Conservation (phyloP, 2,888 invertebrate genomes). For the Chironomus tentans region DNA sequence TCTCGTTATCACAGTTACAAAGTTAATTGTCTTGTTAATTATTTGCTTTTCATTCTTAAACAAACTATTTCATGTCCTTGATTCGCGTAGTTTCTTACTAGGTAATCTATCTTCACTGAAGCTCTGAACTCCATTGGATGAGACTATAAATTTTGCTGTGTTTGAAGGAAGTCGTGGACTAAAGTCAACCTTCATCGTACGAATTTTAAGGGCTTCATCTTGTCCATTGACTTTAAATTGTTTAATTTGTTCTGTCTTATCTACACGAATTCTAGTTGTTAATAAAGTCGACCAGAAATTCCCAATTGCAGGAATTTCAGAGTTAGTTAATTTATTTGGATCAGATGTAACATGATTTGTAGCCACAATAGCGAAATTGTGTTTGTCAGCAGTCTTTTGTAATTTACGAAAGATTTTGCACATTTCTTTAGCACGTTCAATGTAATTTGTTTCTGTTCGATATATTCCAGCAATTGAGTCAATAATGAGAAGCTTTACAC, state of each 20-base stretch:
- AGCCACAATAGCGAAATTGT: slow-evolving; percentile 53
- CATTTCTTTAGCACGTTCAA: slow-evolving; percentile 48
- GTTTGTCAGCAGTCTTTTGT: slow-evolving; percentile 46
- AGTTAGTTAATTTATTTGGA: slow-evolving; percentile 22
- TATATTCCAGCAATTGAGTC: slow-evolving; percentile 69
- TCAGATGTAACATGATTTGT: slow-evolving; percentile 56
- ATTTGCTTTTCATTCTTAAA: neutral
- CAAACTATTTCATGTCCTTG: too few relatives aligned
- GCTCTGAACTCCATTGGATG: slow-evolving; percentile 39
- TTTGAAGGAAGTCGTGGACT: slow-evolving; percentile 48
- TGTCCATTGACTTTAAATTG: slow-evolving; percentile 31
- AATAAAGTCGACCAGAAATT: neutral
- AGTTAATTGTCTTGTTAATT: neutral
- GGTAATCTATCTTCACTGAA: too few relatives aligned
- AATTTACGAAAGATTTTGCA: slow-evolving; percentile 48
- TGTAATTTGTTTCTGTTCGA: slow-evolving; percentile 46
- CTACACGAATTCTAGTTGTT: neutral
- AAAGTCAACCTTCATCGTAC: slow-evolving; percentile 48
- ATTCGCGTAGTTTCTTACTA: too few relatives aligned
- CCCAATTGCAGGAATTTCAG: neutral
- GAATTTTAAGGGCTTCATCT: slow-evolving; percentile 32
- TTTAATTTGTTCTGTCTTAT: neutral
- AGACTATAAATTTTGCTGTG: slow-evolving; percentile 45
- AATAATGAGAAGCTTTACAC: slow-evolving; percentile 55
- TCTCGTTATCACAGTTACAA: neutral